Evolutionary conservation across 1,140 invertebrate genomes (phyloP), one percentile per base, ranked within the genome.

Genomic region (Pseudoatta argentina): DNA sequence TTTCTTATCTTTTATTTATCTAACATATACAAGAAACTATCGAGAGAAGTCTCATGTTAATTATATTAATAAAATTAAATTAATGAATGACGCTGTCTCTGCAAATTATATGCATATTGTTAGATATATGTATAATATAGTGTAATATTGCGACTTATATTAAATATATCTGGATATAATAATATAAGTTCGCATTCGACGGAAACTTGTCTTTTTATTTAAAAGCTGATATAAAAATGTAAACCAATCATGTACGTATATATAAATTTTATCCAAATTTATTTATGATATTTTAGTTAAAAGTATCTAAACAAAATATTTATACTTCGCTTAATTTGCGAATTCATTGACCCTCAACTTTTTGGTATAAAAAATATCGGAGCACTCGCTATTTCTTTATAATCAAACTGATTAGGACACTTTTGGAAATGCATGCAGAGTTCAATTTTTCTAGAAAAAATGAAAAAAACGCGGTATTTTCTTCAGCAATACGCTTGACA

Each of bases 401-500:
- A 39, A 75, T 30, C n/a, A 75, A 69, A 72, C 0, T 48, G 6
- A 48, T 73, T 55, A 30, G 16, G 16, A 73, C 1, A 64, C 6
- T 64, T 48, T 44, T 77, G 3, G 12, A 39, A 71, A 71, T 8
- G 21, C 16, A n/a, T 55, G 51, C 27, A n/a, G 51, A 55, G 1
- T 34, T 55, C 4, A 3, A 77, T 77, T 77, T 30, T 21, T 76
- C 30, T 39, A 39, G n/a, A 18, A 6, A 30, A 14, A 18, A 76
- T n/a, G 18, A 75, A 55, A 34, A 7, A 1, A 18, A 53, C 27
- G 48, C 10, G 51, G 12, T 34, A 16, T 3, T 39, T 21, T 76
- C 8, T 24, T 44, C n/a, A 14, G 53, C 39, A 79, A 69, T 34
- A 34, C 24, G 12, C 77, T 81, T 55, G 64, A 81, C 64, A 81